These are phyloP conservation scores for Achatina immaculata DNA, from an alignment of 1,140 invertebrate genomes.

Conservation along the genomic window DNA sequence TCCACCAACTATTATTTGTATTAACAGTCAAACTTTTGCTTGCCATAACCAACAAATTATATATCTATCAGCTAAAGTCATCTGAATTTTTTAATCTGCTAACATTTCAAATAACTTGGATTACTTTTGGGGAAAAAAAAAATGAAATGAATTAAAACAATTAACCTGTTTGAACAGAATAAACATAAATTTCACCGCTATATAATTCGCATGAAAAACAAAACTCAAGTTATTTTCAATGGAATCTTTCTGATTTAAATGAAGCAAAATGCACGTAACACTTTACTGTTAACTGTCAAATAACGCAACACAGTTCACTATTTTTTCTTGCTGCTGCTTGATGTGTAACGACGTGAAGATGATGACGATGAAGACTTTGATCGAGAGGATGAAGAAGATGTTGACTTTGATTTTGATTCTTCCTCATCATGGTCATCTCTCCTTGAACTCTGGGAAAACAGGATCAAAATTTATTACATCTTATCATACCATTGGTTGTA, in stretches of 20 bases:
- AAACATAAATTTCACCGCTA: neutral
- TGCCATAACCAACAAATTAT: no score
- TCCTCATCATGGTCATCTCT: constrained; percentile 20
- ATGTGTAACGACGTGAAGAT: constrained; percentile 15
- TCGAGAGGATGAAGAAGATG: neutral
- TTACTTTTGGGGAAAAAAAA: no score
- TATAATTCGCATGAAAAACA: neutral
- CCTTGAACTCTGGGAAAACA: constrained; percentile 10
- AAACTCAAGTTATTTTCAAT: neutral
- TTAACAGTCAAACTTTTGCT: no score
- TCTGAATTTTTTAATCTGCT: no score
- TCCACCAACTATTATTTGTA: no score
- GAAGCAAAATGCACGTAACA: neutral
- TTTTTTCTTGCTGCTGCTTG: constrained; percentile 27
- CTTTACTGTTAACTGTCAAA: neutral
- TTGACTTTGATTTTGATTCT: constrained; percentile 20
- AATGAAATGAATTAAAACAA: no score
- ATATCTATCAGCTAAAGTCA: no score
- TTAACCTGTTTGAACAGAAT: neutral
- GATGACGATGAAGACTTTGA: constrained; percentile 9
- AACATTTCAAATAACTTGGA: no score
- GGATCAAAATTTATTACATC: no score
- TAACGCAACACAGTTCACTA: neutral
- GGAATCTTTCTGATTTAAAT: neutral
- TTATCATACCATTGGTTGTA: no score